These are phyloP conservation scores for Sphenodon punctatus DNA, from an alignment of 2,797 vertebrate genomes.

Conservation along the genomic window DNA sequence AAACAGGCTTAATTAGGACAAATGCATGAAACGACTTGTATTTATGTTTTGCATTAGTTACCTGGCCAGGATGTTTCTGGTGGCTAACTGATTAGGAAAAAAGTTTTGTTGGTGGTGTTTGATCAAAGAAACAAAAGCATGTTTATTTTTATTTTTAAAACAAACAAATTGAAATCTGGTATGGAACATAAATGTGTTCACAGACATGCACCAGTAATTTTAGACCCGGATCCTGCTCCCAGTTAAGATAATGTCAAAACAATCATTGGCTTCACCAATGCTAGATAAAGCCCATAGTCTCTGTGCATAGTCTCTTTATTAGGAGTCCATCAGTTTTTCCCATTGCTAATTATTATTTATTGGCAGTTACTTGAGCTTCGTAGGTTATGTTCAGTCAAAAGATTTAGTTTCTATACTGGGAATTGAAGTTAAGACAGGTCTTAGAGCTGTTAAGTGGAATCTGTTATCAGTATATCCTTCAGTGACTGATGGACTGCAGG, in stretches of 20 bases:
- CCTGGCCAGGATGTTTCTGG: background rate
- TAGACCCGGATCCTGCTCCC: background rate
- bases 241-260: background rate
- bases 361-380: background rate
- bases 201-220: background rate
- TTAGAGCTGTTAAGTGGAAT: background rate
- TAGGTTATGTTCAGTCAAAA: background rate
- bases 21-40: too few relatives aligned
- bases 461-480: background rate
- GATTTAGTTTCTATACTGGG: background rate
- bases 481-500: constrained; percentile 17
- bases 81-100: fast-evolving
- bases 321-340: background rate
- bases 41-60: background rate
- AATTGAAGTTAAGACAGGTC: background rate
- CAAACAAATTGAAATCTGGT: background rate
- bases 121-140: too few relatives aligned
- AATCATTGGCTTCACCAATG: background rate
- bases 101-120: fast-evolving
- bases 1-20: too few relatives aligned
- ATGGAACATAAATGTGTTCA: background rate
- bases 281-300: background rate
- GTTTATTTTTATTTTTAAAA: background rate
- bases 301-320: fast-evolving
- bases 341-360: background rate